Evolutionary conservation across 2,888 invertebrate genomes (phyloP).

Genomic region (Anthophora plumipes): DNA sequence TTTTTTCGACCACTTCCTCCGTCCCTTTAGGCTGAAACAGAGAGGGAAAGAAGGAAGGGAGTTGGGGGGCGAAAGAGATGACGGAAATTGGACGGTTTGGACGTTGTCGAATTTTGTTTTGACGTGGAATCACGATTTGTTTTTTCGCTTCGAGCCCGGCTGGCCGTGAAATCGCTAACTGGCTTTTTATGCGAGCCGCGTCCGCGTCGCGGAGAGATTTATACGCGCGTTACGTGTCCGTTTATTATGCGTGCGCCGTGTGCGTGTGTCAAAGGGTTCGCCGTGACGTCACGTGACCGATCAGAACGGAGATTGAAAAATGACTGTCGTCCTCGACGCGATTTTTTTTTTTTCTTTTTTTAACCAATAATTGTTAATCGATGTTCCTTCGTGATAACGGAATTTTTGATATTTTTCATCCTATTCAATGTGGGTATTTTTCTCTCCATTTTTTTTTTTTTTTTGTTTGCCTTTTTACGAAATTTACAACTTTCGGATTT

Average conservation of each 20-base stretch:
- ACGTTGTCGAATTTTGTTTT: slow-evolving; percentile 58
- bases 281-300: slow-evolving; percentile 22
- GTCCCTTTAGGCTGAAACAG: background rate
- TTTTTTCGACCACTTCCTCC: background rate
- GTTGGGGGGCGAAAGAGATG: slow-evolving; percentile 41
- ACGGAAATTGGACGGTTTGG: slow-evolving; percentile 56
- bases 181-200: slow-evolving; percentile 63
- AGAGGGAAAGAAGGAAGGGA: slow-evolving; percentile 27
- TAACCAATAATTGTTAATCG: slow-evolving; percentile 28
- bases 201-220: slow-evolving; percentile 57
- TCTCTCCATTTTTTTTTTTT: background rate
- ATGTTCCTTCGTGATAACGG: background rate
- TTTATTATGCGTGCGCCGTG: slow-evolving; percentile 11
- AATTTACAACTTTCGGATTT: background rate
- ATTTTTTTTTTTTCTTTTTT: background rate
- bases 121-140: slow-evolving; percentile 53
- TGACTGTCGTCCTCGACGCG: background rate
- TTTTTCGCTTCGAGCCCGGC: slow-evolving; percentile 50
- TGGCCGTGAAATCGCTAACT: slow-evolving; percentile 68
- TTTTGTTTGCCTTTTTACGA: background rate
- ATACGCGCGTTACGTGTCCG: slow-evolving; percentile 39
- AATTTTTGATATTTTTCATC: background rate
- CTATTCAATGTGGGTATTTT: too few species aligned
- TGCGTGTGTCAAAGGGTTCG: slow-evolving; percentile 30
- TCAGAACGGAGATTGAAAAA: slow-evolving; percentile 36